Conservation (phyloP, 2,797 vertebrate species). For the Sebastes nivosus region DNA sequence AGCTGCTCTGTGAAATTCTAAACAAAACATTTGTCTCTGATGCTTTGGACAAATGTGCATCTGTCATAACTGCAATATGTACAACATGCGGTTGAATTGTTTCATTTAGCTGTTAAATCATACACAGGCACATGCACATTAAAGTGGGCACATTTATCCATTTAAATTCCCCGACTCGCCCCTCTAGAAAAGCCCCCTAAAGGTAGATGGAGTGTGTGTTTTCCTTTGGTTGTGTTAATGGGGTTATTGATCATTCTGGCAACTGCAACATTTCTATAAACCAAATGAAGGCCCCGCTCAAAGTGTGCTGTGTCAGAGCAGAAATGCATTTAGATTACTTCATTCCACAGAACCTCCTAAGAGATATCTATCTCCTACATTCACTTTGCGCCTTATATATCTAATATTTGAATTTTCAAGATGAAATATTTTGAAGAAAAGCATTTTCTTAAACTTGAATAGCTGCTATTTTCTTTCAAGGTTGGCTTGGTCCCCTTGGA, state of each 20-base stretch:
- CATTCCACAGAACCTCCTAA: slow-evolving; percentile 54
- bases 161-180: slow-evolving; percentile 40
- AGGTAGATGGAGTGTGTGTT: slow-evolving; percentile 61
- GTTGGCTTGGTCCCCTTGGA: slow-evolving; percentile 19
- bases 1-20: neutral
- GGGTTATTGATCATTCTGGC: slow-evolving; percentile 78
- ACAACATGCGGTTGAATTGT: slow-evolving; percentile 3
- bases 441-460: slow-evolving; percentile 37
- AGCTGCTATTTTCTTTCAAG: slow-evolving; percentile 37
- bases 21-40: neutral
- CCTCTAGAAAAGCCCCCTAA: slow-evolving; percentile 49
- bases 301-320: slow-evolving; percentile 61
- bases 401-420: slow-evolving; percentile 45
- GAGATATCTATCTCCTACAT: slow-evolving; percentile 57
- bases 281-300: slow-evolving; percentile 63
- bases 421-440: slow-evolving; percentile 49
- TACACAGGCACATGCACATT: neutral
- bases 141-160: slow-evolving; percentile 44
- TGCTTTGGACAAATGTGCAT: neutral
- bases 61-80: neutral
- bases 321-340: slow-evolving; percentile 78
- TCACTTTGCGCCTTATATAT: slow-evolving; percentile 37
- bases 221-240: slow-evolving; percentile 70
- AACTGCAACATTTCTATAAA: slow-evolving; percentile 73
- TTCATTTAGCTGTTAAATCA: slow-evolving; percentile 16